These are phyloP conservation scores for Halcyon badia DNA, from an alignment of 2,797 vertebrate species.

Conservation along the genomic window DNA sequence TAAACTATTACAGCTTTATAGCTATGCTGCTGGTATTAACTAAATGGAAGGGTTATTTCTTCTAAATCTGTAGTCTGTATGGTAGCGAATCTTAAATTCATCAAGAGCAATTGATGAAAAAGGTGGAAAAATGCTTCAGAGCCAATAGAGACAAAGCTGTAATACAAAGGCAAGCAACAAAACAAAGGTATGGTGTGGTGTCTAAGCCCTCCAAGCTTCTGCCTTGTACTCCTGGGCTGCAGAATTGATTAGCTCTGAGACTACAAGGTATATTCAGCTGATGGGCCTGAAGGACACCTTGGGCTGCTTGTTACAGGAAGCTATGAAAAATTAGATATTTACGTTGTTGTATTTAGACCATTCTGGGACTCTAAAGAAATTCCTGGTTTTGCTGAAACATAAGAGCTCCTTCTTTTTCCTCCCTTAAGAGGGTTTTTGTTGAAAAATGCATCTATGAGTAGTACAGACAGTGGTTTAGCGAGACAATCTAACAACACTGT, in stretches of 20 bases:
- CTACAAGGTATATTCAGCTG: neutral
- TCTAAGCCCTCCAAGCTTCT: neutral
- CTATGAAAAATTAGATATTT: conserved; percentile 33
- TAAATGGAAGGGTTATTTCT: conserved; percentile 78
- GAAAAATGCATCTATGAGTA: neutral
- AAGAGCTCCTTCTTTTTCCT: neutral
- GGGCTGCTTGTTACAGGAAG: neutral
- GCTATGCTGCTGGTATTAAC: conserved; percentile 75
- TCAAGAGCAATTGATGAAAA: conserved; percentile 43
- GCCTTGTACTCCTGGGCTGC: neutral
- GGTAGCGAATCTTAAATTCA: conserved; percentile 55
- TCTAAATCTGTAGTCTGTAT: conserved; percentile 64
- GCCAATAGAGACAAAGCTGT: neutral
- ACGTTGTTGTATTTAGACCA: neutral
- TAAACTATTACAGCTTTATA: conserved; percentile 77
- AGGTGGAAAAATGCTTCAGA: conserved; percentile 44
- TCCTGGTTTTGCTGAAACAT: neutral
- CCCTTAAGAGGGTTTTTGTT: neutral
- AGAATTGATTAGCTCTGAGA: conserved; percentile 4
- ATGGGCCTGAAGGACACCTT: conserved; percentile 16
- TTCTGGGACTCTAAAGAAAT: neutral
- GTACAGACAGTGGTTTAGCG: neutral
- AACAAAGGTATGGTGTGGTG: neutral
- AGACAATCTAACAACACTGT: fast-evolving
- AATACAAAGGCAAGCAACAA: neutral